Percentiles rank a stretch among this genome's conserved stretches.
Evolutionary conservation across 2,888 invertebrate species (phyloP).

Genomic region (Drosophila niveifrons): DNA sequence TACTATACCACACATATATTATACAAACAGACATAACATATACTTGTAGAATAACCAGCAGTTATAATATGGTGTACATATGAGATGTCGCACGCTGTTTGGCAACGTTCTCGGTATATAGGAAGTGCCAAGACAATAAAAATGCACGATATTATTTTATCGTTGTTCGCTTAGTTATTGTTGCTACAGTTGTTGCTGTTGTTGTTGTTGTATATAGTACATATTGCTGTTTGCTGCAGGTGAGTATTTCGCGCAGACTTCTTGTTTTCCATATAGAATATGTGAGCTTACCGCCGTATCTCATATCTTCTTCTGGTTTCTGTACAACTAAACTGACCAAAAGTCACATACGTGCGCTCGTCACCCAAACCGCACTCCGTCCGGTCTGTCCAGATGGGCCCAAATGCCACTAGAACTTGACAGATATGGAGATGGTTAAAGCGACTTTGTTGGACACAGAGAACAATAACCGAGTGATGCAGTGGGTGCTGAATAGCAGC

Average conservation of each 20-base stretch:
- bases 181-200: conserved; percentile 26
- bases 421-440: conserved; percentile 8
- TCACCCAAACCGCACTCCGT: conserved; percentile 44
- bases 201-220: conserved; percentile 29
- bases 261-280: conserved; percentile 65
- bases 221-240: conserved; percentile 69
- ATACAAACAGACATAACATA: not conserved
- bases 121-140: conserved; percentile 75
- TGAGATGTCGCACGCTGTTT: conserved; percentile 63
- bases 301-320: conserved; percentile 79
- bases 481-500: not conserved
- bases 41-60: conserved; percentile 2
- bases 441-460: not conserved
- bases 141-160: conserved; percentile 75
- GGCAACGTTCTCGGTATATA: conserved; percentile 57
- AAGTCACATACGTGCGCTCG: conserved; percentile 79
- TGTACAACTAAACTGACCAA: conserved; percentile 58
- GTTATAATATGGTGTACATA: conserved; percentile 3
- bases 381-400: conserved; percentile 39
- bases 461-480: not conserved
- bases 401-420: not conserved
- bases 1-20: conserved; percentile 3
- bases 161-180: conserved; percentile 45
- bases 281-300: conserved; percentile 67
- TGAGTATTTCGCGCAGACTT: conserved; percentile 71